These are phyloP conservation scores for Tinamus major DNA, from an alignment of 2,797 vertebrate genomes.

Conservation along the genomic window DNA sequence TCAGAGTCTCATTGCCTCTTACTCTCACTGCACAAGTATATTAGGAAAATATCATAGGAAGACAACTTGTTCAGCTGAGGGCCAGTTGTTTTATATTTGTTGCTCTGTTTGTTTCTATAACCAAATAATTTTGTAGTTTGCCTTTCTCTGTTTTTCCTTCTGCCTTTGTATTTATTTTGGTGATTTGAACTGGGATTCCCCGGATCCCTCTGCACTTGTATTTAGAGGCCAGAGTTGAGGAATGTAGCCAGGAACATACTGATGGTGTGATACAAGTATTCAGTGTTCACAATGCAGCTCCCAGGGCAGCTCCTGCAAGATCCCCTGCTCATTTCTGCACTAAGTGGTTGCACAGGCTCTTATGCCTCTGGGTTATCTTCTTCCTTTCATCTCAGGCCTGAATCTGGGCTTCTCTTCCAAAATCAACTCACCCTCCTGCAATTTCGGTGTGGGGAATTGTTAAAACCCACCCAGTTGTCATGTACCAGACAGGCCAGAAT, in stretches of 20 bases:
- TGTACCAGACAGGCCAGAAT: not conserved
- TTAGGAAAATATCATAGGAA: not conserved
- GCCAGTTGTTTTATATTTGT: not conserved
- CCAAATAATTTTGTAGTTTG: not conserved
- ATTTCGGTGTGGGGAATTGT: not conserved
- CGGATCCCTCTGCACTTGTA: not conserved
- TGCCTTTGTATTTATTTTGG: not conserved
- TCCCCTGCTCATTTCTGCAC: not conserved
- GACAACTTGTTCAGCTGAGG: not conserved
- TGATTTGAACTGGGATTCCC: not conserved
- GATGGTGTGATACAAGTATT: constrained; percentile 37
- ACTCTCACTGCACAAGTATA: not conserved
- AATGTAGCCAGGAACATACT: not conserved
- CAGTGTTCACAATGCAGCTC: not conserved
- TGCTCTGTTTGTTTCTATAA: not conserved
- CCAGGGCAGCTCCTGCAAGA: not conserved
- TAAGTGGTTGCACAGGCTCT: not conserved
- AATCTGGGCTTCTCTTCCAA: not conserved
- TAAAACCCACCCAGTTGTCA: not conserved
- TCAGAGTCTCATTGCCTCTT: not conserved
- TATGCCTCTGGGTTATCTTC: not conserved
- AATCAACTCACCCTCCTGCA: not conserved
- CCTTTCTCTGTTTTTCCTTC: not conserved
- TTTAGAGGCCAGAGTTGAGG: not conserved
- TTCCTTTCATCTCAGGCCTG: not conserved